These are phyloP conservation scores for Heterodera carotae DNA, from an alignment of 1,140 invertebrate species.

Conservation along the genomic window DNA sequence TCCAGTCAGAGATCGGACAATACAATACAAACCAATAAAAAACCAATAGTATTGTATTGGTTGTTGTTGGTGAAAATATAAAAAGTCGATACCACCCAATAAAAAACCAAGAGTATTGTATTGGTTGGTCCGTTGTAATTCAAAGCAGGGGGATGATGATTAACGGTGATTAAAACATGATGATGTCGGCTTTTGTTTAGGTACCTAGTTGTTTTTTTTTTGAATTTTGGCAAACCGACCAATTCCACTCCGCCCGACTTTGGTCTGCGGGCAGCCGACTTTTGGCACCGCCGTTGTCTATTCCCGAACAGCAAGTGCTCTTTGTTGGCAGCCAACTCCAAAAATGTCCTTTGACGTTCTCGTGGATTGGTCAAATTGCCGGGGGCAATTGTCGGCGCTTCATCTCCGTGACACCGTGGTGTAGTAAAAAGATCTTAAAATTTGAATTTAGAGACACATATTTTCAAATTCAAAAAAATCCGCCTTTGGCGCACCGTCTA, in stretches of 20 bases:
- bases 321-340: conserved; percentile 16
- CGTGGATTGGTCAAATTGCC: background rate
- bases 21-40: too few relatives aligned
- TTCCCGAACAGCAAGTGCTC: too few relatives aligned
- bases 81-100: too few relatives aligned
- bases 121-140: too few relatives aligned
- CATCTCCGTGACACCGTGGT: background rate
- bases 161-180: too few relatives aligned
- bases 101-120: too few relatives aligned
- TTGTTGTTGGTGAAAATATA: too few relatives aligned
- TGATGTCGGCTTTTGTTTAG: too few relatives aligned
- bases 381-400: background rate
- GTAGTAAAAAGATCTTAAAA: background rate
- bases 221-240: background rate
- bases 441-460: background rate
- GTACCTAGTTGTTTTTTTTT: background rate
- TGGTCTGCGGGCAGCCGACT: background rate
- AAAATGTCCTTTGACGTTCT: conserved; percentile 3
- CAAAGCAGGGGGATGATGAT: too few relatives aligned
- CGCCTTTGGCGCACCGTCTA: background rate
- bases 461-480: background rate
- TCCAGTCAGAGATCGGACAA: too few relatives aligned
- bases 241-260: background rate
- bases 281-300: background rate
- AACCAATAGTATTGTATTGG: too few relatives aligned